Evolutionary conservation across 2,113 vertebrate species (phyloP).

Genomic region (Riparia riparia): DNA sequence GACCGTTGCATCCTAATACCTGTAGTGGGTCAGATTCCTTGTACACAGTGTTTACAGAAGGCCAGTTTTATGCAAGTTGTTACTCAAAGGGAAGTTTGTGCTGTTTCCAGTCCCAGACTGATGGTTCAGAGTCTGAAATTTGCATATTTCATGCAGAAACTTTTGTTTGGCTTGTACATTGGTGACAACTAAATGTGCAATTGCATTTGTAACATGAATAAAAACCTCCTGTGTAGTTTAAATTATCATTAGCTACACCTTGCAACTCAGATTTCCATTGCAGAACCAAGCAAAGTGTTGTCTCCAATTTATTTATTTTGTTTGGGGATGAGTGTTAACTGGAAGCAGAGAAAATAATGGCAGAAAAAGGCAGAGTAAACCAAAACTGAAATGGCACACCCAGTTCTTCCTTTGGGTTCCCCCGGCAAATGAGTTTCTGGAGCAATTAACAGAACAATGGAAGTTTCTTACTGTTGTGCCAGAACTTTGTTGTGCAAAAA

Average conservation of each 20-base stretch:
- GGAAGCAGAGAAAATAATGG: constrained; percentile 28
- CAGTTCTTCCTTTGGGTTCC: not conserved
- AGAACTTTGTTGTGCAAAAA: not conserved
- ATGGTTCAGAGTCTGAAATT: constrained; percentile 28
- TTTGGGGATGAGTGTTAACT: not conserved
- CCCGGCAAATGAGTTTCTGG: not conserved
- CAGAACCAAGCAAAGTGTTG: constrained; percentile 2
- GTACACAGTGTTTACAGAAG: constrained; percentile 45
- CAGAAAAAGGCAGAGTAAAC: constrained; percentile 33
- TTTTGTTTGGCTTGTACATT: constrained; percentile 12
- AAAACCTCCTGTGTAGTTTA: not conserved
- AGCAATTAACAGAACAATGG: not conserved
- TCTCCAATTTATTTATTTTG: not conserved
- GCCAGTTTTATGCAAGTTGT: constrained; percentile 34
- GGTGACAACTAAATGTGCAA: not conserved
- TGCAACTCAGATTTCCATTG: not conserved
- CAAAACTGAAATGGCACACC: not conserved
- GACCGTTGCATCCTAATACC: constrained; percentile 15
- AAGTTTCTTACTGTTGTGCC: not conserved
- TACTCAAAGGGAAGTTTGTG: not conserved
- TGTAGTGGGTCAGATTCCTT: constrained; percentile 20
- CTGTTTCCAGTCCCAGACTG: not conserved
- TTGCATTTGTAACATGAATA: constrained; percentile 7
- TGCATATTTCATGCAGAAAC: not conserved
- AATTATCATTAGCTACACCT: not conserved